Percentiles rank a stretch among this genome's conserved stretches.
Evolutionary conservation across 2,113 vertebrate species (phyloP).

Genomic region (Sigmodon hispidus): DNA sequence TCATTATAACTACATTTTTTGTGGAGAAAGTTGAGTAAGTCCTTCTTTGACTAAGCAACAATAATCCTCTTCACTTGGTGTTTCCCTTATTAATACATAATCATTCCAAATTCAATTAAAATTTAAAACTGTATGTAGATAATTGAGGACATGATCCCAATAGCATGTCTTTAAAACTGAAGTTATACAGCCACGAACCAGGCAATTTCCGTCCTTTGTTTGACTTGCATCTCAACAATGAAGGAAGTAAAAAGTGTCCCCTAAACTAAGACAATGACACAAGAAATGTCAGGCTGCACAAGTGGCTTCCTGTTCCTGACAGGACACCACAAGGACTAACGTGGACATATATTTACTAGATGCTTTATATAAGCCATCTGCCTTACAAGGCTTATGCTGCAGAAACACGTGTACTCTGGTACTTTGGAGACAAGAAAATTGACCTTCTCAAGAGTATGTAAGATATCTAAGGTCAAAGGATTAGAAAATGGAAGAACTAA

Average conservation of each 20-base stretch:
- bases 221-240: background rate
- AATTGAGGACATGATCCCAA: background rate
- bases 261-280: background rate
- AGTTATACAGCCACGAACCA: background rate
- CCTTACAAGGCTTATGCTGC: constrained; percentile 18
- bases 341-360: background rate
- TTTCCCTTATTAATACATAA: background rate
- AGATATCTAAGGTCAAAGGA: background rate
- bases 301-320: background rate
- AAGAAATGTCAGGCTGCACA: background rate
- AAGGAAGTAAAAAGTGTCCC: background rate
- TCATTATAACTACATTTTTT: constrained; percentile 24
- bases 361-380: constrained; percentile 35
- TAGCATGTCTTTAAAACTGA: background rate
- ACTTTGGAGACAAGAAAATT: constrained; percentile 10
- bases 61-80: constrained; percentile 21
- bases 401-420: background rate
- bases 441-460: constrained; percentile 12
- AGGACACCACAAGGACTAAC: background rate
- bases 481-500: constrained; percentile 37
- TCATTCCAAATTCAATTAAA: constrained; percentile 41
- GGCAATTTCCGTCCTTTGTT: background rate
- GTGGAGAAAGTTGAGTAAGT: background rate
- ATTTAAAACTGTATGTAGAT: constrained; percentile 4
- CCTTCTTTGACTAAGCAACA: background rate